A percentile compares a stretch with the other conserved stretches of the same genome.
Conservation (phyloP, 2,797 vertebrate species). For the Oryzias dopingdopingensis region DNA sequence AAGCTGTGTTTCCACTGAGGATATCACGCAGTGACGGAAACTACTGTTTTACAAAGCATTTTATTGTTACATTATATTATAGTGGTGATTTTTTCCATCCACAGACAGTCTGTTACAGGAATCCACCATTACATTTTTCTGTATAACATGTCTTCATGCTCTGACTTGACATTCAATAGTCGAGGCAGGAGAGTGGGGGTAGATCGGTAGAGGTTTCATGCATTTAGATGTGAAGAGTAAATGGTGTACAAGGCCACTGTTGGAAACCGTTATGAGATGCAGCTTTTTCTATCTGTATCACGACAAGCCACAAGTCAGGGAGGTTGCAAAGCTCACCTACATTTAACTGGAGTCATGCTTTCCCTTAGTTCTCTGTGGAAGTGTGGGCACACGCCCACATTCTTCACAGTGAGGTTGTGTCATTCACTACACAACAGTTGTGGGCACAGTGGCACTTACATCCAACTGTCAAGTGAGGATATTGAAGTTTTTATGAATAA, state of each 20-base stretch:
- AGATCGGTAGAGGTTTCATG: neutral
- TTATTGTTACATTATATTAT: conserved; percentile 37
- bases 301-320: conserved; percentile 27
- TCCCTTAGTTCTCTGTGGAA: conserved; percentile 23
- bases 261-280: conserved; percentile 28
- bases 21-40: conserved; percentile 31
- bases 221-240: conserved; percentile 25
- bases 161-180: conserved; percentile 29
- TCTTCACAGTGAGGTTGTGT: conserved; percentile 16
- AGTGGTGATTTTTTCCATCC: conserved; percentile 21
- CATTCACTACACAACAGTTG: conserved; percentile 29
- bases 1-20: conserved; percentile 22
- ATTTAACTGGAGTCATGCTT: conserved; percentile 19
- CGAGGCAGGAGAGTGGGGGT: neutral
- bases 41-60: conserved; percentile 32
- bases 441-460: conserved; percentile 25
- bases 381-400: conserved; percentile 27
- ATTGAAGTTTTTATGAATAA: conserved; percentile 28
- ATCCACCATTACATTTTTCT: conserved; percentile 11
- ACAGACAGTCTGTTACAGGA: conserved; percentile 13
- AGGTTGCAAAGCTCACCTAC: conserved; percentile 30
- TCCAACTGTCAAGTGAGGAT: conserved; percentile 20
- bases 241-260: conserved; percentile 27
- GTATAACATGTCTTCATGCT: conserved; percentile 27
- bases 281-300: conserved; percentile 39